Percentiles rank a stretch among this genome's conserved stretches.
Evolutionary conservation across 2,797 vertebrate species (phyloP).

Genomic region (Mycteria americana): DNA sequence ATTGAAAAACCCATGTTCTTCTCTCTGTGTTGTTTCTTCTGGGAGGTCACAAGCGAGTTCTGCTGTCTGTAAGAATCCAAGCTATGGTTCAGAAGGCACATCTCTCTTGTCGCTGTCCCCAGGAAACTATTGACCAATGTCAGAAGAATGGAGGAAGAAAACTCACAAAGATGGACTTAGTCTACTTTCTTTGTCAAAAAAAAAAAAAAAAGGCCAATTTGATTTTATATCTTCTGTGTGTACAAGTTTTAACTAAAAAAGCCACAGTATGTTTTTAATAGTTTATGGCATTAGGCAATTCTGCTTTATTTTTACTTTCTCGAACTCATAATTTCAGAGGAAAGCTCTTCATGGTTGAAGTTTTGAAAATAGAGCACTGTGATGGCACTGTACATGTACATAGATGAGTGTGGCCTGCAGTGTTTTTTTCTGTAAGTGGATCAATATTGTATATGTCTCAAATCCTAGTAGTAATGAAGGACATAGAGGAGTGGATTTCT

Average conservation of each 20-base stretch:
- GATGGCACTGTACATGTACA: neutral
- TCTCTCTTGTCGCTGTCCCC: neutral
- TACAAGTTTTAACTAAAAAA: neutral
- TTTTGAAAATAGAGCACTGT: neutral
- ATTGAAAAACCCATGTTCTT: neutral
- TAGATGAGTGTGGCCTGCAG: neutral
- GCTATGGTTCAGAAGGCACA: neutral
- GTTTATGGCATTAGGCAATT: neutral
- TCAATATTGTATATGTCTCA: neutral
- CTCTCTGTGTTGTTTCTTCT: neutral
- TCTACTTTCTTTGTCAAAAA: neutral
- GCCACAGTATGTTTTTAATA: neutral
- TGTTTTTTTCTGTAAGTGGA: neutral
- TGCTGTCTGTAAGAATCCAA: neutral
- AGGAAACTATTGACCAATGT: neutral
- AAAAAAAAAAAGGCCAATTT: neutral
- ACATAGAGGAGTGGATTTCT: neutral
- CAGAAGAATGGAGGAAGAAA: neutral
- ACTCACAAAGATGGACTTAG: neutral
- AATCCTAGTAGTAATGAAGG: neutral
- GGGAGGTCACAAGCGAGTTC: neutral
- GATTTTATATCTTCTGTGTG: neutral
- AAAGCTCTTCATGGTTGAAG: neutral
- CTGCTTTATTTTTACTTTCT: neutral
- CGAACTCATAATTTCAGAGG: neutral